Evolutionary conservation across 30 jellyfish, hydroid and myxozoan species (phyloP).

Genomic region (Hydractinia symbiolongicarpus): DNA sequence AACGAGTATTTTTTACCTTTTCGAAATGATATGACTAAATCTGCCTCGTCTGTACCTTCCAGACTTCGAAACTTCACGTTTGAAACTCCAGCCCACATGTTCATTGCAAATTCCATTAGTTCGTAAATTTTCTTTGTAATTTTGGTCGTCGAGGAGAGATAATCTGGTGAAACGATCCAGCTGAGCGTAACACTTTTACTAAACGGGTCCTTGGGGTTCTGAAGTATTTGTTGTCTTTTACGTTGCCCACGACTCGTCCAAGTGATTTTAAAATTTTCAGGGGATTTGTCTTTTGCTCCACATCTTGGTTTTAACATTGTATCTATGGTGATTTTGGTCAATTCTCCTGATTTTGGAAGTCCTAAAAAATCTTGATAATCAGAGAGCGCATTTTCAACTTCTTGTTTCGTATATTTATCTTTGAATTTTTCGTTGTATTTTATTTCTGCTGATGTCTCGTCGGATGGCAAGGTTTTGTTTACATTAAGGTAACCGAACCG

Average conservation of each 20-base stretch:
- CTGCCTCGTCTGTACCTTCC: neutral
- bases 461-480: too few relatives aligned
- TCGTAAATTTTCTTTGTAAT: neutral
- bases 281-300: neutral
- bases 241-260: conserved; percentile 13
- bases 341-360: conserved; percentile 20
- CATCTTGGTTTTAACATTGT: conserved; percentile 24
- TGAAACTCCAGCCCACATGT: conserved; percentile 22
- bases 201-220: neutral
- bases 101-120: conserved; percentile 9
- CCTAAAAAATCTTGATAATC: conserved; percentile 10
- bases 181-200: neutral
- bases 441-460: too few relatives aligned
- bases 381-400: neutral
- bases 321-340: neutral
- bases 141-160: neutral
- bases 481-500: too few relatives aligned
- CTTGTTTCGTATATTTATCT: neutral
- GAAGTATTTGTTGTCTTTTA: neutral
- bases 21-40: neutral
- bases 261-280: neutral
- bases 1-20: neutral
- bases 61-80: neutral
- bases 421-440: too few relatives aligned
- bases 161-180: neutral